Percentiles rank a stretch among this genome's conserved stretches.
Conservation (phyloP, 2,888 invertebrate genomes). For the Itoplectis maculator region DNA sequence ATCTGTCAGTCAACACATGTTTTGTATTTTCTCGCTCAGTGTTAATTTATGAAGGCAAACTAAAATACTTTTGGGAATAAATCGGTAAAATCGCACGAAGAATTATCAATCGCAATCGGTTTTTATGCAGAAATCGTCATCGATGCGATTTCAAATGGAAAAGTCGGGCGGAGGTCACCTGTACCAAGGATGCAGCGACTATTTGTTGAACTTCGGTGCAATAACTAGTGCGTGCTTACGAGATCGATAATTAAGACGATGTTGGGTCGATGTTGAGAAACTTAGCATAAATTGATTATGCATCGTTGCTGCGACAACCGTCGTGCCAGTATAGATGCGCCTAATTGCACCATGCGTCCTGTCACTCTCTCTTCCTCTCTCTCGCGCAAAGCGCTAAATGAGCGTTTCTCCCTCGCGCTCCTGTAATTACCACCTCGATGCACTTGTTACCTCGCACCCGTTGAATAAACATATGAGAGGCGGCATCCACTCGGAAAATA, state of each 20-base stretch:
- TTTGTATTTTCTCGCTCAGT: too few relatives aligned
- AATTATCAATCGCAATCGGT: not conserved
- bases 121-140: not conserved
- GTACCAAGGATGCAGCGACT: constrained; percentile 25
- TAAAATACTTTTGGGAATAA: too few relatives aligned
- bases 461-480: constrained; percentile 64
- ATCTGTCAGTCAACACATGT: too few relatives aligned
- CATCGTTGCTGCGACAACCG: constrained; percentile 69
- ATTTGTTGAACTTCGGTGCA: constrained; percentile 18
- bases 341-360: constrained; percentile 71
- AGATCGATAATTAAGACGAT: constrained; percentile 60
- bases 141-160: constrained; percentile 63
- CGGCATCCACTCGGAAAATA: constrained; percentile 30
- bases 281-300: constrained; percentile 82
- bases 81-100: too few relatives aligned
- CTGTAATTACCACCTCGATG: constrained; percentile 18
- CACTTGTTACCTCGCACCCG: constrained; percentile 31
- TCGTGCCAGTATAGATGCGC: constrained; percentile 69
- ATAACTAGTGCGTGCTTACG: constrained; percentile 63
- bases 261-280: constrained; percentile 66
- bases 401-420: not conserved
- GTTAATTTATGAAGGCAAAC: too few relatives aligned
- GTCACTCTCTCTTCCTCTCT: constrained; percentile 22
- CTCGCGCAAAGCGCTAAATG: not conserved
- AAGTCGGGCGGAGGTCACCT: constrained; percentile 65